Evolutionary conservation across 2,797 vertebrate genomes (phyloP).

Genomic region (Mycteria americana): DNA sequence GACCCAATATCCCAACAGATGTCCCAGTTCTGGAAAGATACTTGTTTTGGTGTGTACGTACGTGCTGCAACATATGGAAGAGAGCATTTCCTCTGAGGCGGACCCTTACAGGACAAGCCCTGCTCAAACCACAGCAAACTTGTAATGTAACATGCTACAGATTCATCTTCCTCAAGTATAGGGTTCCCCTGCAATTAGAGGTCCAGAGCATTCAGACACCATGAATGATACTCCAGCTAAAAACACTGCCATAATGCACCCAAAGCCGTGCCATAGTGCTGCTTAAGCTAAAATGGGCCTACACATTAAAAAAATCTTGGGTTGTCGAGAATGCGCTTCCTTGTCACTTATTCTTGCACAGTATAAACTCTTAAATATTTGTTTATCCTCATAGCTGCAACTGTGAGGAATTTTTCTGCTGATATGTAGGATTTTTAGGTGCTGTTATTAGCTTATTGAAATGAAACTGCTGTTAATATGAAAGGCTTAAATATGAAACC

Average conservation of each 20-base stretch:
- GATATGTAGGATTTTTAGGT: background rate
- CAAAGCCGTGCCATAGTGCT: background rate
- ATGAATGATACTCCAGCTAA: background rate
- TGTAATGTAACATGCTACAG: background rate
- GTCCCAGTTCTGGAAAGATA: background rate
- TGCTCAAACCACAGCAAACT: background rate
- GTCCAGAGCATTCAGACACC: background rate
- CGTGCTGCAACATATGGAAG: background rate
- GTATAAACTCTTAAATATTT: background rate
- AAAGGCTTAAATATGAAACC: background rate
- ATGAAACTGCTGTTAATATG: background rate
- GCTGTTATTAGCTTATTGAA: background rate
- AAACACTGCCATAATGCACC: background rate
- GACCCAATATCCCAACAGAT: background rate
- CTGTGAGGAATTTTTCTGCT: background rate
- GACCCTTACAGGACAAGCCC: background rate
- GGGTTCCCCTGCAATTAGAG: background rate
- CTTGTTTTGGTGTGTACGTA: background rate
- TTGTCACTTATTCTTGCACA: background rate
- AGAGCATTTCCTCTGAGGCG: background rate
- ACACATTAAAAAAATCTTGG: background rate
- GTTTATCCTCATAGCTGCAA: background rate
- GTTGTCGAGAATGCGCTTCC: background rate
- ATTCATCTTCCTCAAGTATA: background rate
- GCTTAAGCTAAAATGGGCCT: background rate